Conservation (phyloP, 64 coral and sea anemone genomes). For the Exaiptasia diaphana region DNA sequence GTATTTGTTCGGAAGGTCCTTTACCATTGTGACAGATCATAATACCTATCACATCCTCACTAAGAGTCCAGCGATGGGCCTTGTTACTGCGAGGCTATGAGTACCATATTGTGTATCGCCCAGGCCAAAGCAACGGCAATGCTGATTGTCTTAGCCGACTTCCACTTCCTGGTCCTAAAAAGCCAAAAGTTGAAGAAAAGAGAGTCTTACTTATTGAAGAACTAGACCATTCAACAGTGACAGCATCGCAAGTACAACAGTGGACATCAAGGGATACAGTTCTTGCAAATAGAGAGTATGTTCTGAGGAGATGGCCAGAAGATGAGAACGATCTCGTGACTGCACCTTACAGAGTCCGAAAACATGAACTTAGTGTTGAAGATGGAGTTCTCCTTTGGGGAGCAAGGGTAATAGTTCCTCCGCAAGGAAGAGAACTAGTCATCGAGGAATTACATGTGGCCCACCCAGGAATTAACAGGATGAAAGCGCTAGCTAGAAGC, state of each 20-base stretch:
- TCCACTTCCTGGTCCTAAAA: not conserved
- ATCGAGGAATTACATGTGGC: not conserved
- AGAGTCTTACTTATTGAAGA: not conserved
- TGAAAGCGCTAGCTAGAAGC: conserved; percentile 5
- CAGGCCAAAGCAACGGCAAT: not conserved
- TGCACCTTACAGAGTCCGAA: not conserved
- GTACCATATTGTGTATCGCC: not conserved
- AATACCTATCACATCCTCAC: not conserved
- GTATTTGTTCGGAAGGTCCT: not conserved
- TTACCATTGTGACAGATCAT: conserved; percentile 15
- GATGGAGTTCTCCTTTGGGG: conserved; percentile 5
- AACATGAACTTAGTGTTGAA: not conserved
- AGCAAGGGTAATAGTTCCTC: not conserved
- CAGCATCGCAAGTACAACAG: not conserved
- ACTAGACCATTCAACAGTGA: not conserved
- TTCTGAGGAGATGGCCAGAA: not conserved
- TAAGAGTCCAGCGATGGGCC: conserved; percentile 4
- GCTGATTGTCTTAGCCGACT: conserved; percentile 13
- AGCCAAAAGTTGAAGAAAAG: not conserved
- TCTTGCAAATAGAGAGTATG: not conserved
- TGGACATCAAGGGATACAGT: conserved; percentile 4
- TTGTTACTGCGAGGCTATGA: not conserved
- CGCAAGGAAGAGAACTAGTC: not conserved
- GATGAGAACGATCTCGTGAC: not conserved
- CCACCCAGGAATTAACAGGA: not conserved